phyloP scores from a whole-genome alignment of 2,888 invertebrate genomes.

The Nemotelus pantherinus region DNA sequence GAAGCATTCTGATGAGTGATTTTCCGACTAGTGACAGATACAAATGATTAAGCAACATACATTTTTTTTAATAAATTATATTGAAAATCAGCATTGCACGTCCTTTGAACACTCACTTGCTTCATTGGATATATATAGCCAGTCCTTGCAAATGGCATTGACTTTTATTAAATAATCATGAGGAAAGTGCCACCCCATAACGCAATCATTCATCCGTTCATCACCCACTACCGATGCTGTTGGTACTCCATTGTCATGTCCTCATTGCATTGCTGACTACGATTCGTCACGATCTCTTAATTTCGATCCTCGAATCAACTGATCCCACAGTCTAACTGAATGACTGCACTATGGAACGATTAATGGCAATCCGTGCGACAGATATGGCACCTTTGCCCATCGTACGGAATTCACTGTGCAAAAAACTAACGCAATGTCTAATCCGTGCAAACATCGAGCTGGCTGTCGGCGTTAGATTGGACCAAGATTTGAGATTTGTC shows the following conservation, averaged over 20 bases:
- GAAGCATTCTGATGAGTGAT: too few species aligned
- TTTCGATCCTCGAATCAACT: neutral
- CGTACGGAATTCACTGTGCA: neutral
- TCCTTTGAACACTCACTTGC: too few species aligned
- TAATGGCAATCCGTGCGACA: constrained; percentile 11
- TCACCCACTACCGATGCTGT: too few species aligned
- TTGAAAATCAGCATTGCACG: too few species aligned
- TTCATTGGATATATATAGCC: too few species aligned
- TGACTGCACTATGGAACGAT: neutral
- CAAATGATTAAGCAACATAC: too few species aligned
- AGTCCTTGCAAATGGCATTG: too few species aligned
- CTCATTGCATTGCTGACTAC: neutral
- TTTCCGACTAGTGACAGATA: too few species aligned
- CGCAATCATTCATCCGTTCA: too few species aligned
- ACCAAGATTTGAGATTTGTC: neutral
- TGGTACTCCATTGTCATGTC: neutral
- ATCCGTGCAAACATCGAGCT: neutral
- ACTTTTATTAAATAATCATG: too few species aligned
- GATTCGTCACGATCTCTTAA: constrained; percentile 26
- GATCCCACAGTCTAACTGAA: neutral
- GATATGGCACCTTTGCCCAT: constrained; percentile 32
- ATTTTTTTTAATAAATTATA: too few species aligned
- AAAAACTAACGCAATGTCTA: constrained; percentile 1
- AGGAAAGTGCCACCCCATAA: too few species aligned
- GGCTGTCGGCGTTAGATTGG: neutral